A percentile compares a stretch with the other conserved stretches of the same genome.
Evolutionary conservation across 2,888 invertebrate species (phyloP).

Genomic region (Fragum sueziense): DNA sequence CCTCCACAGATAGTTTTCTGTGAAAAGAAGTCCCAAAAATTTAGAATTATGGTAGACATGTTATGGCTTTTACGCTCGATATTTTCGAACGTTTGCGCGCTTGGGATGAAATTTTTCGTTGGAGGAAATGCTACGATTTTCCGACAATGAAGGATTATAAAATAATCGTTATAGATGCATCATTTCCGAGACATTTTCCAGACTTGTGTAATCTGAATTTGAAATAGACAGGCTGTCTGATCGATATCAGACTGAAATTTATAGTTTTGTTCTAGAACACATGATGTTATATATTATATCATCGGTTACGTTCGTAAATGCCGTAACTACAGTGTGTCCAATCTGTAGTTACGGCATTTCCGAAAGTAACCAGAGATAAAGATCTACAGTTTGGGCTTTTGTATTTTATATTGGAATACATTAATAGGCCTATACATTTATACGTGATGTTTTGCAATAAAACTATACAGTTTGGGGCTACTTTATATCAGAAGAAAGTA

Average conservation of each 20-base stretch:
- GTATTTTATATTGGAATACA: neutral
- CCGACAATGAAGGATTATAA: too few species aligned
- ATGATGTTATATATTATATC: neutral
- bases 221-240: slow-evolving; percentile 5
- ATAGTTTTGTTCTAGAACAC: neutral
- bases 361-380: neutral
- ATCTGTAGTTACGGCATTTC: neutral
- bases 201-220: neutral
- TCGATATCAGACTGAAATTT: neutral
- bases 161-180: neutral
- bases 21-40: too few species aligned
- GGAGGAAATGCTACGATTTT: too few species aligned
- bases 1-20: too few species aligned
- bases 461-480: too few species aligned
- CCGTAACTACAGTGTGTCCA: neutral
- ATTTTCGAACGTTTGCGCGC: too few species aligned
- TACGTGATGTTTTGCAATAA: too few species aligned
- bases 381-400: neutral
- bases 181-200: neutral
- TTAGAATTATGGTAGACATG: too few species aligned
- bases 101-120: too few species aligned
- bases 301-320: neutral
- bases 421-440: neutral
- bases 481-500: too few species aligned
- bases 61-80: too few species aligned